phyloP scores from a whole-genome alignment of 2,888 invertebrate species.

The Ellobium chinense region DNA sequence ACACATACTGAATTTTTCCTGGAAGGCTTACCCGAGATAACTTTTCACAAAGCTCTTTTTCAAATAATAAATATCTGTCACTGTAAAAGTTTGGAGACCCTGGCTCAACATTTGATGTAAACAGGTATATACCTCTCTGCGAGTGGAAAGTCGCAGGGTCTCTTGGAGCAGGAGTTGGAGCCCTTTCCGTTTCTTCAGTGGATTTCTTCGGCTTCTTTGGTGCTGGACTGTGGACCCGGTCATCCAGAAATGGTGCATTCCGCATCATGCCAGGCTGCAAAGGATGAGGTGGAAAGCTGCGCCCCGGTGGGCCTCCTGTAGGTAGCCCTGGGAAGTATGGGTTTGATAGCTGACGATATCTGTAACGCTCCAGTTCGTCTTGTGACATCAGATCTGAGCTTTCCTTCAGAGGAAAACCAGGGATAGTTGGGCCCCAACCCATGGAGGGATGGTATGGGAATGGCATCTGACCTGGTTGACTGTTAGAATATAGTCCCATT shows the following conservation, averaged over 20 bases:
- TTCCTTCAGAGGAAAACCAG: slow-evolving; percentile 42
- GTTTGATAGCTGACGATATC: slow-evolving; percentile 41
- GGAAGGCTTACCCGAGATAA: slow-evolving; percentile 81
- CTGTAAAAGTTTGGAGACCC: slow-evolving; percentile 44
- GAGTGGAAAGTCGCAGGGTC: slow-evolving; percentile 46
- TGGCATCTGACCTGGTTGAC: slow-evolving; percentile 43
- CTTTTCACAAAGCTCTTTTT: slow-evolving; percentile 70
- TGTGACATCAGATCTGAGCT: slow-evolving; percentile 42
- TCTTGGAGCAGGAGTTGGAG: slow-evolving; percentile 44
- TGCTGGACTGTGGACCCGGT: slow-evolving; percentile 42
- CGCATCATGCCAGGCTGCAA: slow-evolving; percentile 43
- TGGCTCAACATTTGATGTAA: slow-evolving; percentile 39
- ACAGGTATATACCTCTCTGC: slow-evolving; percentile 46
- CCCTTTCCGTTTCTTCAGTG: slow-evolving; percentile 41
- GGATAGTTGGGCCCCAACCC: slow-evolving; percentile 44
- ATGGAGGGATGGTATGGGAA: slow-evolving; percentile 45
- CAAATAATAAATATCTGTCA: slow-evolving; percentile 65
- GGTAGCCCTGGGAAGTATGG: slow-evolving; percentile 42
- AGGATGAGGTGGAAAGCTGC: slow-evolving; percentile 40
- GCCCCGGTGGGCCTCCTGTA: slow-evolving; percentile 38
- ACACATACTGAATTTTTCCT: slow-evolving; percentile 84
- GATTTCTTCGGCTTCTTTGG: slow-evolving; percentile 47
- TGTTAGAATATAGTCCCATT: slow-evolving; percentile 49
- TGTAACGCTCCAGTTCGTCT: slow-evolving; percentile 44
- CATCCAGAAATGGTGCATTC: slow-evolving; percentile 34